Conservation (phyloP, 2,797 vertebrate genomes). For the Botia almorhae region DNA sequence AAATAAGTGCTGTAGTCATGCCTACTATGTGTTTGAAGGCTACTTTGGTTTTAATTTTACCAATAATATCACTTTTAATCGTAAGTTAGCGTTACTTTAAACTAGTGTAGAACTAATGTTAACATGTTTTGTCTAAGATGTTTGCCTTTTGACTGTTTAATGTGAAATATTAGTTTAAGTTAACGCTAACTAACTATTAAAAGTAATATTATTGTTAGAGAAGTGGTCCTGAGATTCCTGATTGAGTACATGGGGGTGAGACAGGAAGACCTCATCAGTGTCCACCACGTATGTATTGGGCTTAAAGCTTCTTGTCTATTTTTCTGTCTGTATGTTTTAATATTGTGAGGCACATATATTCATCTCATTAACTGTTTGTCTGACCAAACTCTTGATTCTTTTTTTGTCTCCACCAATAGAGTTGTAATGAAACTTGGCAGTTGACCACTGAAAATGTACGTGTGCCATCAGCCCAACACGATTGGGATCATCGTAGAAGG, state of each 20-base stretch:
- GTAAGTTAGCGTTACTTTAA: no score
- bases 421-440: constrained; percentile 33
- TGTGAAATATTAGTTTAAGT: no score
- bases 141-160: no score
- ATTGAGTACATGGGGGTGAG: constrained; percentile 33
- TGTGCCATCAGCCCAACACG: constrained; percentile 23
- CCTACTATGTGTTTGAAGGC: no score
- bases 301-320: constrained; percentile 40
- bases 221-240: constrained; percentile 40
- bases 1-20: no score
- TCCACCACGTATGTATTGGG: constrained; percentile 16
- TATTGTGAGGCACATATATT: neutral
- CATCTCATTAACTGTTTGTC: constrained; percentile 27
- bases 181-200: no score
- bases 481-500: constrained; percentile 30
- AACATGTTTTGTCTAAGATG: no score
- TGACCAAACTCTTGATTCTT: constrained; percentile 11
- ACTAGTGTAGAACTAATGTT: no score
- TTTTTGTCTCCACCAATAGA: constrained; percentile 30
- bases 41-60: no score
- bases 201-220: no score
- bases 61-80: no score
- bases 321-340: neutral
- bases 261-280: constrained; percentile 26
- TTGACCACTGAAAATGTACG: constrained; percentile 17